Evolutionary conservation across 2,888 invertebrate genomes (phyloP).

Genomic region (Cyrtodaria siliqua): DNA sequence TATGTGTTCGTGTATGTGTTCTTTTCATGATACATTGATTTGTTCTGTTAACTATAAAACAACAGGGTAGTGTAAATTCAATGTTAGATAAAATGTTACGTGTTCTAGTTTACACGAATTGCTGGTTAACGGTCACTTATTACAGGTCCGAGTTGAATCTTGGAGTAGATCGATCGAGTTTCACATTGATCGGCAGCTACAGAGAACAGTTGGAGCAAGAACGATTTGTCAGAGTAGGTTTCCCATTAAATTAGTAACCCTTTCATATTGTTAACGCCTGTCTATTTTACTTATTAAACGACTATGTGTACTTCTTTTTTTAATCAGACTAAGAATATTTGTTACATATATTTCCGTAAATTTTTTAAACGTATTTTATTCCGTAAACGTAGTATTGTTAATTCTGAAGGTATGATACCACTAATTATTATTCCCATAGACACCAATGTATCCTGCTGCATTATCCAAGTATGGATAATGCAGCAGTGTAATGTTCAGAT

Average conservation of each 20-base stretch:
- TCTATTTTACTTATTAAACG: neutral
- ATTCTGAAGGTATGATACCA: neutral
- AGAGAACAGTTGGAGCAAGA: slow-evolving; percentile 81
- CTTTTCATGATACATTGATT: too few species aligned
- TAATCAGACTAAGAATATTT: neutral
- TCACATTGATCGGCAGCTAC: slow-evolving; percentile 83
- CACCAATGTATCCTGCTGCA: neutral
- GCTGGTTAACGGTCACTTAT: too few species aligned
- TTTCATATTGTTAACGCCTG: too few species aligned
- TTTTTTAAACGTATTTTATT: neutral
- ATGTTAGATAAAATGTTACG: too few species aligned
- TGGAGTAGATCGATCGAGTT: slow-evolving; percentile 84
- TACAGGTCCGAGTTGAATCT: slow-evolving; percentile 84
- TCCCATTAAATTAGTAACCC: too few species aligned
- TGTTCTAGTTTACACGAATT: too few species aligned
- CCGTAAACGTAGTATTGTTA: neutral
- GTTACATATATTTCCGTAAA: neutral
- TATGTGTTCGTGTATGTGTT: too few species aligned
- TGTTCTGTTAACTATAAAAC: too few species aligned
- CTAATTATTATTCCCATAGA: too few species aligned
- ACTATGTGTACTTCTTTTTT: neutral
- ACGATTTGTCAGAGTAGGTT: slow-evolving; percentile 82
- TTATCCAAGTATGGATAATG: neutral
- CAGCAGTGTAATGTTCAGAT: too few species aligned
- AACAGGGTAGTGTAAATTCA: too few species aligned